These are phyloP conservation scores for Falcunculus frontatus DNA, from an alignment of 2,113 vertebrate genomes.

Conservation along the genomic window DNA sequence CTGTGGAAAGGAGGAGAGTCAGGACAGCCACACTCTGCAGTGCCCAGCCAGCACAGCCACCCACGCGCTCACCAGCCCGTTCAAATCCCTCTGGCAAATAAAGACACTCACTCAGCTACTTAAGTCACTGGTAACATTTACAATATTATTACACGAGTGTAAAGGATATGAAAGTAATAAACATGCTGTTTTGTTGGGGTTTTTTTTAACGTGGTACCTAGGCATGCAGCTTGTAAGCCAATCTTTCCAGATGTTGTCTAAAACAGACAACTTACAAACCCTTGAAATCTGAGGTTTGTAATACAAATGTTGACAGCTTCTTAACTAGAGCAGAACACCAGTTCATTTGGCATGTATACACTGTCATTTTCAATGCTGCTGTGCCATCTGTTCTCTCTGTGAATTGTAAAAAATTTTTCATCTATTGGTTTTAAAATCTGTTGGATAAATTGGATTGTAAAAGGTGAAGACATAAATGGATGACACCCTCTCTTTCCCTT, in stretches of 20 bases:
- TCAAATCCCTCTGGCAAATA: background rate
- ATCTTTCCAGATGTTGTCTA: slow-evolving; percentile 62
- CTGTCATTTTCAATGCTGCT: slow-evolving; percentile 57
- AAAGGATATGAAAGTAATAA: background rate
- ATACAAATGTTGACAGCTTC: slow-evolving; percentile 62
- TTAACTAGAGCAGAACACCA: slow-evolving; percentile 59
- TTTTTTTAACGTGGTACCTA: background rate
- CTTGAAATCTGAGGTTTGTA: slow-evolving; percentile 53
- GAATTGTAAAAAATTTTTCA: slow-evolving; percentile 48
- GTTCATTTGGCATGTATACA: slow-evolving; percentile 46
- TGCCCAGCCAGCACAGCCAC: background rate
- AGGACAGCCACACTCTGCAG: background rate
- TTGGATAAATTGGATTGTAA: slow-evolving; percentile 29
- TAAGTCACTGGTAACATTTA: background rate
- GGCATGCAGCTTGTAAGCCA: background rate
- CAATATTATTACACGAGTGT: background rate
- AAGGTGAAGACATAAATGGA: slow-evolving; percentile 47
- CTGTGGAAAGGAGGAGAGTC: background rate
- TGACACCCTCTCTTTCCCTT: background rate
- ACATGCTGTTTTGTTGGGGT: rapidly evolving
- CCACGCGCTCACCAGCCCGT: rapidly evolving
- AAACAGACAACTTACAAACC: slow-evolving; percentile 55
- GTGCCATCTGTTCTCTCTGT: slow-evolving; percentile 58
- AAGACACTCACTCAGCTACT: background rate
- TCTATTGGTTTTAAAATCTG: slow-evolving; percentile 13